These are phyloP conservation scores for Stomorhina lunata DNA, from an alignment of 2,888 invertebrate genomes.

Conservation along the genomic window DNA sequence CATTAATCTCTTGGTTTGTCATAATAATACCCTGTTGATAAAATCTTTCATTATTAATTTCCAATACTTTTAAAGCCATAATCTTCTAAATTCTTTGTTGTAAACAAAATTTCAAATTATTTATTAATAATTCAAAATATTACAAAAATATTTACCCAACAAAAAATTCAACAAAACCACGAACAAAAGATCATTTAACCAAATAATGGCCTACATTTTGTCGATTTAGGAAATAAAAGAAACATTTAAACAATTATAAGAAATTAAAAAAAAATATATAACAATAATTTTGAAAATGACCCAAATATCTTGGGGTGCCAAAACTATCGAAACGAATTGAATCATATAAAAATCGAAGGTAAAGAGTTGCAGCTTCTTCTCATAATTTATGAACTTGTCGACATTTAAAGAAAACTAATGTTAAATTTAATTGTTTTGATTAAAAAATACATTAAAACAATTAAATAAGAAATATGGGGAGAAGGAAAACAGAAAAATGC, in stretches of 20 bases:
- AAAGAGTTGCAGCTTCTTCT: too few species aligned
- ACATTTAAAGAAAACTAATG: slow-evolving; percentile 21
- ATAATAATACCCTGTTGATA: not conserved
- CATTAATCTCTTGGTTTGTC: too few species aligned
- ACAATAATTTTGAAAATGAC: slow-evolving; percentile 22
- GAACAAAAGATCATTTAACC: too few species aligned
- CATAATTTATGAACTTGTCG: slow-evolving; percentile 45
- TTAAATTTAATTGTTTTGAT: slow-evolving; percentile 23
- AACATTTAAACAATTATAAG: too few species aligned
- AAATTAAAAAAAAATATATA: not conserved
- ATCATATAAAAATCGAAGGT: not conserved
- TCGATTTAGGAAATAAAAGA: too few species aligned
- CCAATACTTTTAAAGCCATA: not conserved
- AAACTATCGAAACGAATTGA: not conserved
- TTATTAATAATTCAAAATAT: not conserved
- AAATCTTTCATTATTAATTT: not conserved
- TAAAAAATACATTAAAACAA: not conserved
- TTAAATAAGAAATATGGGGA: too few species aligned
- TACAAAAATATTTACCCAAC: not conserved
- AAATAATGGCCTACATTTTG: too few species aligned
- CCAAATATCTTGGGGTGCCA: not conserved
- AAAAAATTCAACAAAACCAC: too few species aligned
- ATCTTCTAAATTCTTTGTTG: too few species aligned
- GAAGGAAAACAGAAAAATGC: slow-evolving; percentile 10
- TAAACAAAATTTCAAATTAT: not conserved